Percentiles rank a stretch among this genome's conserved stretches.
phyloP scores from a whole-genome alignment of 2,797 vertebrate genomes.

The Danionella dracula region DNA sequence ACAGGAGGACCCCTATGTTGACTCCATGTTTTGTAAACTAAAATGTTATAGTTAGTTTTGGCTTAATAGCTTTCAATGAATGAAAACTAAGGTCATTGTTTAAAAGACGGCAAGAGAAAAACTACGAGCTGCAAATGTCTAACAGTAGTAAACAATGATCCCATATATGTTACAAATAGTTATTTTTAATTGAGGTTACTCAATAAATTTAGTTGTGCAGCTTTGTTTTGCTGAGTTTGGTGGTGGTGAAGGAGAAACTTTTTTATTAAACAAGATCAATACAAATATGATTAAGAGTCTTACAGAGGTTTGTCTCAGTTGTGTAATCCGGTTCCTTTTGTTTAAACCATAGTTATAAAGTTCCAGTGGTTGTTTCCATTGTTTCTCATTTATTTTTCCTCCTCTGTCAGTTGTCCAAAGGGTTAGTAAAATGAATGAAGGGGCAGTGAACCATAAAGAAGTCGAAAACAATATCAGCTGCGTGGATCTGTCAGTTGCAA shows the following conservation, averaged over 20 bases:
- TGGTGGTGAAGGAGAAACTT: conserved; percentile 1
- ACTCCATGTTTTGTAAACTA: not conserved
- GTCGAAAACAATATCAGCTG: conserved; percentile 81
- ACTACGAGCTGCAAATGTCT: too few relatives aligned
- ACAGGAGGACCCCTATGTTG: too few relatives aligned
- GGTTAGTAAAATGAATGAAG: conserved; percentile 58
- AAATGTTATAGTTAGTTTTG: too few relatives aligned
- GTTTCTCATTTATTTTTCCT: conserved; percentile 56
- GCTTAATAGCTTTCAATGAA: not conserved
- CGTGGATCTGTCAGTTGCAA: conserved; percentile 75
- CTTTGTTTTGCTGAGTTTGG: too few relatives aligned
- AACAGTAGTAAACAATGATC: too few relatives aligned
- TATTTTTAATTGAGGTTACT: too few relatives aligned
- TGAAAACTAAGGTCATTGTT: not conserved
- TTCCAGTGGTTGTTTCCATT: conserved; percentile 57
- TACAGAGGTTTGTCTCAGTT: conserved; percentile 45
- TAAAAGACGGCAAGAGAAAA: not conserved
- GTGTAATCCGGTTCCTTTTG: conserved; percentile 49
- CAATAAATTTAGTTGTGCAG: too few relatives aligned
- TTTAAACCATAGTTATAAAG: conserved; percentile 51
- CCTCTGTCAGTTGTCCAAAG: conserved; percentile 57
- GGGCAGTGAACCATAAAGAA: conserved; percentile 71
- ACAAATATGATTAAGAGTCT: not conserved
- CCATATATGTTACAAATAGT: too few relatives aligned
- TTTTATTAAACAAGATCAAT: not conserved